Conservation (phyloP, 37 sponge, comb jelly and placozoan genomes). For the Spongia lamella region DNA sequence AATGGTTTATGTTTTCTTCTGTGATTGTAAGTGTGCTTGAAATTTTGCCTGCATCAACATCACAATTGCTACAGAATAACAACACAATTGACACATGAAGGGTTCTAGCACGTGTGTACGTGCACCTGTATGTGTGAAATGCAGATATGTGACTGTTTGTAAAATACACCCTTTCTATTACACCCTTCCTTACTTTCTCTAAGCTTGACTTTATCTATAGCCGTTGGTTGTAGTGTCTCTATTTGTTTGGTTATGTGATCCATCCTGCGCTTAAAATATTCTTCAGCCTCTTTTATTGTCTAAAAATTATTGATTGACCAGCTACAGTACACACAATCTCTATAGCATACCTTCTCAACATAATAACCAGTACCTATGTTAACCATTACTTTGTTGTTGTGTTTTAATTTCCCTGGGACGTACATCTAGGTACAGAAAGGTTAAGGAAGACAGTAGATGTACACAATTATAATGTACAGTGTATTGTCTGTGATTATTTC, state of each 20-base stretch:
- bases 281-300: slow-evolving; percentile 62
- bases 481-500: background rate
- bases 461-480: background rate
- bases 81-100: too few relatives aligned
- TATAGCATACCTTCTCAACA: slow-evolving; percentile 80
- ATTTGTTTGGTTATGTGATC: slow-evolving; percentile 86
- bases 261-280: slow-evolving; percentile 79
- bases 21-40: too few relatives aligned
- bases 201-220: slow-evolving; percentile 80
- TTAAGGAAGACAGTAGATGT: slow-evolving; percentile 2
- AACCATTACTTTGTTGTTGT: slow-evolving; percentile 74
- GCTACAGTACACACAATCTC: background rate
- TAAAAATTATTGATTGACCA: slow-evolving; percentile 11
- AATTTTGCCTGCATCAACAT: too few relatives aligned
- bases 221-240: slow-evolving; percentile 71
- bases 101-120: too few relatives aligned
- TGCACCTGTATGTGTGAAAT: too few relatives aligned
- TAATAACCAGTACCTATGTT: slow-evolving; percentile 97
- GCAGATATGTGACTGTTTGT: too few relatives aligned
- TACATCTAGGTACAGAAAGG: slow-evolving; percentile 74
- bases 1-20: too few relatives aligned
- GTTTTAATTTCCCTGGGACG: slow-evolving; percentile 81
- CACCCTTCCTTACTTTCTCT: slow-evolving; percentile 71
- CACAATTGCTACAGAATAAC: too few relatives aligned
- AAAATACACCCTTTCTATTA: too few relatives aligned